phyloP scores from a whole-genome alignment of 1,140 invertebrate species.

The Diprion similis region DNA sequence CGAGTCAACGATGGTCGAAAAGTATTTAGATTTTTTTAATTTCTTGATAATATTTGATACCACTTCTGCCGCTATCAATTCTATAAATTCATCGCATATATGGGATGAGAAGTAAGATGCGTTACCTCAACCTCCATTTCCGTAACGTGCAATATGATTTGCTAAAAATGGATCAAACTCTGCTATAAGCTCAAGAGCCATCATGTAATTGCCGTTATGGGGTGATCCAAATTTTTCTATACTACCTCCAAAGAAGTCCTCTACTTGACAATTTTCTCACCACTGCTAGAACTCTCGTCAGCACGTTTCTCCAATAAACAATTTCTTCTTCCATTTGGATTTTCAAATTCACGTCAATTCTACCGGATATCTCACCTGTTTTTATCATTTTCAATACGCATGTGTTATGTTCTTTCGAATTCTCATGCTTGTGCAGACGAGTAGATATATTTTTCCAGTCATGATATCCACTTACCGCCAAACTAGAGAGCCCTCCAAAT shows the following conservation, averaged over 20 bases:
- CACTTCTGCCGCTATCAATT: slow-evolving; percentile 37
- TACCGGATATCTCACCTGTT: background rate
- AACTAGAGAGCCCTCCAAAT: background rate
- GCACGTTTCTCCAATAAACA: background rate
- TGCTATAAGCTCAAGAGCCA: slow-evolving; percentile 43
- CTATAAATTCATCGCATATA: slow-evolving; percentile 49
- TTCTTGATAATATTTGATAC: slow-evolving; percentile 39
- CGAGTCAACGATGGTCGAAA: slow-evolving; percentile 50
- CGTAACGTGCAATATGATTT: slow-evolving; percentile 41
- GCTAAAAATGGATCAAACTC: slow-evolving; percentile 49
- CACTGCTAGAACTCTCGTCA: background rate
- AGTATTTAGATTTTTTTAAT: slow-evolving; percentile 50
- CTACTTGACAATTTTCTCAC: background rate
- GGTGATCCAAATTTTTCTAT: background rate
- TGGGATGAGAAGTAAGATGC: slow-evolving; percentile 44
- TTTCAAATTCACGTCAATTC: background rate
- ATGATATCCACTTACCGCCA: background rate
- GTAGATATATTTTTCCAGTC: background rate
- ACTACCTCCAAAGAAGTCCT: background rate
- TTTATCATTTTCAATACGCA: background rate
- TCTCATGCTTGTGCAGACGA: background rate
- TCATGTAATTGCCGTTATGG: slow-evolving; percentile 11
- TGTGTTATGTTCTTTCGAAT: background rate
- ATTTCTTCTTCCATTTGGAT: background rate
- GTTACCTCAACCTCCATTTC: slow-evolving; percentile 43